phyloP scores from a whole-genome alignment of 1,140 invertebrate species.

The honey bee (Apis mellifera) region DNA sequence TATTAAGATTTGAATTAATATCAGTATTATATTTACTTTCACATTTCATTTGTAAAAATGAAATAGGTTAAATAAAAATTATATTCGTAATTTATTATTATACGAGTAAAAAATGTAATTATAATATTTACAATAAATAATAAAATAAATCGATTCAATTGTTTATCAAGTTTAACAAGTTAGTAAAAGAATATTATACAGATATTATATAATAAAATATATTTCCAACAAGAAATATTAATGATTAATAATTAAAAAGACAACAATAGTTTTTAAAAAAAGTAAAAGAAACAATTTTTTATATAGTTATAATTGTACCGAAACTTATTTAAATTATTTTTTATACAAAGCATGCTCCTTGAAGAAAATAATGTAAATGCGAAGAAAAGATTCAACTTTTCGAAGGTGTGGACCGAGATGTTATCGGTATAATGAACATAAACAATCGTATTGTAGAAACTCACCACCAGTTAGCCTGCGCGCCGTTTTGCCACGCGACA shows the following conservation, averaged over 20 bases:
- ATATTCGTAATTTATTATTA: too few relatives aligned
- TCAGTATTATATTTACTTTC: neutral
- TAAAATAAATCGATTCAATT: neutral
- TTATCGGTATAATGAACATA: slow-evolving; percentile 10
- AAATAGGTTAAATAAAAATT: too few relatives aligned
- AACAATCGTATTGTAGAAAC: slow-evolving; percentile 55
- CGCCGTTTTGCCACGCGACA: slow-evolving; percentile 74
- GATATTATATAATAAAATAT: too few relatives aligned
- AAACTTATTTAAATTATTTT: neutral
- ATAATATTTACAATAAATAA: too few relatives aligned
- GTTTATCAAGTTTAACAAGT: neutral
- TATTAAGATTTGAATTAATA: neutral
- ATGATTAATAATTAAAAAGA: too few relatives aligned
- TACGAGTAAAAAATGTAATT: too few relatives aligned
- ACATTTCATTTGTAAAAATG: too few relatives aligned
- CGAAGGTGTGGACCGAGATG: neutral
- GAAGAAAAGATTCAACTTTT: neutral
- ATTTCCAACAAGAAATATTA: too few relatives aligned
- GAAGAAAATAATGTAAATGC: neutral
- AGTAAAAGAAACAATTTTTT: neutral
- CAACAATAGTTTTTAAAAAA: neutral
- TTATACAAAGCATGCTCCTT: neutral
- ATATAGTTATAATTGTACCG: neutral
- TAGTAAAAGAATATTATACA: too few relatives aligned
- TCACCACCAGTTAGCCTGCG: slow-evolving; percentile 79